Evolutionary conservation across 2,888 invertebrate genomes (phyloP), one percentile per base, ranked within the genome.

Genomic region (Sinelater perroti): DNA sequence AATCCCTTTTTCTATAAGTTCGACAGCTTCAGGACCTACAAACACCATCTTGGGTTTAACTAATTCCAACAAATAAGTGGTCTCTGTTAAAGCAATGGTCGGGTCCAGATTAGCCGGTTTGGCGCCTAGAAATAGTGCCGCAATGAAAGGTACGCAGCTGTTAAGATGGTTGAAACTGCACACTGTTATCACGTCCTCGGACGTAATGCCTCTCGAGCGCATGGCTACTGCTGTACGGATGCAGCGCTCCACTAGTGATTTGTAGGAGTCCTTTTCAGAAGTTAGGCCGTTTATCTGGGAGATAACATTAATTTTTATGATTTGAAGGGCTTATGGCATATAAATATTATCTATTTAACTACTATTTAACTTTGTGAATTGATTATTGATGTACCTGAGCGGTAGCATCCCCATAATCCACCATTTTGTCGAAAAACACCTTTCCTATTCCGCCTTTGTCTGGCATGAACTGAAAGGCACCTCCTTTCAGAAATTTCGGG

Each of bases 151-250:
- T 10, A 82, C 73, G 2, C 70, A 69, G 6, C 78, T 67, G 53
- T 83, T 75, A 2, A 81, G 26, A 20, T 80, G 79, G 59, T 79
- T 82, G 0, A 77, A 76, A 2, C 78, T 79, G 72, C 82, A 81
- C 0, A 81, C 60, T 0, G 77, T 66, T 45, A 83, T 75, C 2
- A 82, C 77, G 60, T 82, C 83, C 0, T 79, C 78, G 1, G 63
- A 58, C 35, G 71, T 61, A 1, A 83, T 55, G 2, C 80, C 81
- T n/a, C 16, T 44, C 5, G 72, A 74, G 30, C 58, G 50, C 50
- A 60, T 51, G n/a, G 21, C 28, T 6, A 52, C 33, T 7, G 56
- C 56, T 0, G 53, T 44, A 10, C 49, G 17, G 1, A 47, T 38
- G n/a, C 50, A 33, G 1, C 60, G 40, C 44, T 44, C 13, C 14